Evolutionary conservation across 2,888 invertebrate species (phyloP), one percentile per base, ranked within the genome.

Genomic region (Melanargia galathea): DNA sequence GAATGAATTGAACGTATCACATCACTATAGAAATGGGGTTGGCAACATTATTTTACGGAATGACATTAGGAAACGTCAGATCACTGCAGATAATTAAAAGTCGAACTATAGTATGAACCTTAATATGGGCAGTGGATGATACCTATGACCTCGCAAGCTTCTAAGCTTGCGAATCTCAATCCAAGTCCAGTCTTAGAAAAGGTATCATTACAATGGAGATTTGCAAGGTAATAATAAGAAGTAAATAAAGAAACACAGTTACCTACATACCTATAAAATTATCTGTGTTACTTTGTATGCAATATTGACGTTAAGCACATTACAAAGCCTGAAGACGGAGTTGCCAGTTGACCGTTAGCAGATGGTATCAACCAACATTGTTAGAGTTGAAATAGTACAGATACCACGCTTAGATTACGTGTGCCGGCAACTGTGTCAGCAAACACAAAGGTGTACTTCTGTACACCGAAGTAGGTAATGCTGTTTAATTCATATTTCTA

Each of bases 331-430:
- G 49, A 62, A 62, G 62, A 51, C 57, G 62, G 38, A 57, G 57
- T 45, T 62, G 62, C 57, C 62, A 56, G 56, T 30, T 40, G 38
- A 62, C 62, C 57, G 62, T 62, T 62, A 62, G 49, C 4, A 49
- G 62, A 62, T 62, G 20, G 13, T 62, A 62, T 62, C 62, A 52
- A 24, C n/a, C 57, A 57, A 57, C 43, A 45, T 62, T 51, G 62
- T 56, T 62, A 48, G 33, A 57, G 58, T 48, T 51, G 62, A 56
- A 62, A 62, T 62, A 57, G 35, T 49, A 40, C 48, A 51, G 57
- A 62, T 62, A 24, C 51, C 48, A 43, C 22, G 49, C 16, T 24
- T 11, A 51, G 62, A 62, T 62, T 56, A 45, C 56, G n/a, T 51
- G 20, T 18, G 10, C 13, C 13, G 10, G 33, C 16, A 22, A 8